These are phyloP conservation scores for Microvelia longipes DNA, from an alignment of 1,140 invertebrate genomes.

Conservation along the genomic window DNA sequence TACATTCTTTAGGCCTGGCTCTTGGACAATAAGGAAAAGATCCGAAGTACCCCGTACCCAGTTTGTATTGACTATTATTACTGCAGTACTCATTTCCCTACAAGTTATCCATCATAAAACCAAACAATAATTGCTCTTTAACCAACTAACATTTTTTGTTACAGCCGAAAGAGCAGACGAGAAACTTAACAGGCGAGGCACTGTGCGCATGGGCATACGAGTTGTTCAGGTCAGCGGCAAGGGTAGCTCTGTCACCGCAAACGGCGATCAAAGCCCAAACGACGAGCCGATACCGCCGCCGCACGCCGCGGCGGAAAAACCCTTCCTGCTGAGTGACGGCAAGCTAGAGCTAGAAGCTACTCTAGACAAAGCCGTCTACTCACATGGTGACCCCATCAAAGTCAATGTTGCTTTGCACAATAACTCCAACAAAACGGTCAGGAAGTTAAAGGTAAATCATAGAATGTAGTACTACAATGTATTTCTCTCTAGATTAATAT, in stretches of 20 bases:
- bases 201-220: slow-evolving; percentile 68
- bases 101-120: no score
- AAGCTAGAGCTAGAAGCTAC: slow-evolving; percentile 65
- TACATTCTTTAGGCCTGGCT: no score
- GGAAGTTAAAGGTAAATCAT: slow-evolving; percentile 62
- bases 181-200: slow-evolving; percentile 52
- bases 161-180: slow-evolving; percentile 58
- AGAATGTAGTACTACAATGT: slow-evolving; percentile 18
- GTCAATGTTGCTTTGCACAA: slow-evolving; percentile 81
- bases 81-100: no score
- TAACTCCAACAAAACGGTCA: slow-evolving; percentile 86
- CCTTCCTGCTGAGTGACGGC: slow-evolving; percentile 46
- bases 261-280: neutral
- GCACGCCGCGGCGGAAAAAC: slow-evolving; percentile 38
- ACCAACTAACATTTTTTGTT: no score
- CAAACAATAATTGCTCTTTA: no score
- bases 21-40: no score
- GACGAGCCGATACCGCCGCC: slow-evolving; percentile 23
- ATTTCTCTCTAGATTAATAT: slow-evolving; percentile 1
- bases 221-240: slow-evolving; percentile 40
- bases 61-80: no score
- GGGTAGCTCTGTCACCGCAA: no score
- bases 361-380: slow-evolving; percentile 83
- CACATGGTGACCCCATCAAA: slow-evolving; percentile 77
- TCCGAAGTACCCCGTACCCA: no score